Base-by-base conservation (phyloP, 2,888 invertebrate species). In the Salticus scenicus region DNA sequence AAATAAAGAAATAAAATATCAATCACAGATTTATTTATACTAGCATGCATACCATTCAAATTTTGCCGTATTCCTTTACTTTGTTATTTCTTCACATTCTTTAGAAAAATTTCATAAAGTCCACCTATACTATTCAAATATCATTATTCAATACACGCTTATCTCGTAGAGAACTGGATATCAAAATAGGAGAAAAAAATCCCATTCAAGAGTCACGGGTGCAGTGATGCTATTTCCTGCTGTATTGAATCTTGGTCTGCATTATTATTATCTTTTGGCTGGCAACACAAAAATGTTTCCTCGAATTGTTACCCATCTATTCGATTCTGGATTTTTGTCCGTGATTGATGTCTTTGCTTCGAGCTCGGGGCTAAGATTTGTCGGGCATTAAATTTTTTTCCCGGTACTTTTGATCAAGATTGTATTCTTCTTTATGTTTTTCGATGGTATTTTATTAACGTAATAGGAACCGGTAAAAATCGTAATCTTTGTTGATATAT, bases 301-400 rank as follows among this genome's bases (percentile, higher is more conserved):
- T 37, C 63, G 77, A 78, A n/a, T 78, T 78, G 51, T 70, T 72
- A 42, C 24, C 64, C 72, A 79, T 79, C 79, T 79, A 63, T 71
- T 47, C 69, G n/a, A n/a, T 37, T 63, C 41, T 71, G 33, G 47
- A 63, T 41, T 64, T 67, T 24, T 47, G 71, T n/a, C n/a, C 31
- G 66, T 79, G 79, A 79, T 79, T 31, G 79, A 79, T 79, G 79
- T 72, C 71, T 67, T 71, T 47, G 24, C 27, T 27, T 2, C 41
- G 10, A 14, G 31, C 27, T 8, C n/a, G 10, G 7, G 47, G 71
- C 28, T 24, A 41, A 71, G 47, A 64, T 79, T 79, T 72, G 79
- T 72, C 47, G 72, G 66, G 72, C 64, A 79, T 79, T 72, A 67
- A 79, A 79, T 72, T 64, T 42, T 37, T 37, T 64, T 79, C 64